Conservation (phyloP, 2,797 vertebrate genomes). For the Vultur gryphus region DNA sequence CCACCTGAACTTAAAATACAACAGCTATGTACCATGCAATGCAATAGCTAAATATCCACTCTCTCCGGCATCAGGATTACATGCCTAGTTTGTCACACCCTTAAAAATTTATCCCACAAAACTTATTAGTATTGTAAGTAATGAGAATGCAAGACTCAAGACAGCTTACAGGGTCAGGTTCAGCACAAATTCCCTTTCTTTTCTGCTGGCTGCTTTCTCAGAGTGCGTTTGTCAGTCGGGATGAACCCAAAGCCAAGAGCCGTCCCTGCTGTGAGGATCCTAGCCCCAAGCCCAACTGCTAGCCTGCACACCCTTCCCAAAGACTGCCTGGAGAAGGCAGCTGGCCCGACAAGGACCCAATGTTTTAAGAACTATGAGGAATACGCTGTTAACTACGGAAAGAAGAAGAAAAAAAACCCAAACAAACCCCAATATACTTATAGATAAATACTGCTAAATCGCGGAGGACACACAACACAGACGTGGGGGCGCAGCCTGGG, state of each 20-base stretch:
- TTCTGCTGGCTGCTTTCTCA: background rate
- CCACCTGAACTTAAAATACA: background rate
- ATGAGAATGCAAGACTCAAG: accelerated
- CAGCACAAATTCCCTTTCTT: background rate
- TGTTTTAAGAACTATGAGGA: background rate
- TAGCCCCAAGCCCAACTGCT: background rate
- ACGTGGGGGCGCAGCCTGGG: accelerated
- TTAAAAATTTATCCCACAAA: background rate
- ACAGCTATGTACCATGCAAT: accelerated
- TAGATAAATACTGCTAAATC: background rate
- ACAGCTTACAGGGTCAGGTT: background rate
- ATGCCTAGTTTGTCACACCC: accelerated
- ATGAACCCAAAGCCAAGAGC: too few relatives aligned
- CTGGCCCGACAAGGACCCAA: accelerated
- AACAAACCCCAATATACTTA: too few relatives aligned
- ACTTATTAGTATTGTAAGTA: background rate
- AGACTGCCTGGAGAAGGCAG: background rate
- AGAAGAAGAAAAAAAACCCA: background rate
- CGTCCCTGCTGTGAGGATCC: background rate
- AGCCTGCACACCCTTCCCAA: accelerated
- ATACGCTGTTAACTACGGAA: accelerated
- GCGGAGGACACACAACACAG: background rate
- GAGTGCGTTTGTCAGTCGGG: accelerated
- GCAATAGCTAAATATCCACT: background rate
- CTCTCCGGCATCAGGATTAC: background rate